A percentile compares a stretch with the other conserved stretches of the same genome.
Conservation (phyloP, 2,113 vertebrate species). For the Callaeas wilsoni region DNA sequence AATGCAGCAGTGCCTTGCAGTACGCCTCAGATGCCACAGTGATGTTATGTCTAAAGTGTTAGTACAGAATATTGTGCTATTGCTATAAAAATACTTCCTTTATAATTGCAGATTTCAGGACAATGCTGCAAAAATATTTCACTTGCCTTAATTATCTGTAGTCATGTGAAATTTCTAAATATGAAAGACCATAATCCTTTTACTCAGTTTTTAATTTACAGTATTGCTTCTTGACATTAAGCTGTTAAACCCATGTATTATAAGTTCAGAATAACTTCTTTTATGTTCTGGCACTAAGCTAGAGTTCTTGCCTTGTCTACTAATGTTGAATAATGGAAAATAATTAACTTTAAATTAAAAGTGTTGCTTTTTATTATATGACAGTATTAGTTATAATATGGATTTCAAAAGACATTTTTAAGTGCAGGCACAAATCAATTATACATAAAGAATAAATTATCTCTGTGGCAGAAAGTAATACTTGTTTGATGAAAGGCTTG, state of each 20-base stretch:
- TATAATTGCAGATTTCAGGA: not conserved
- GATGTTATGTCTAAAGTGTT: not conserved
- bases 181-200: conserved; percentile 6
- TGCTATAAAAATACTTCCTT: not conserved
- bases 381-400: conserved; percentile 61
- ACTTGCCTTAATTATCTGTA: not conserved
- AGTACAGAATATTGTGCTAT: not conserved
- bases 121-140: not conserved
- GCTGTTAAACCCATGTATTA: conserved; percentile 50
- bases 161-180: not conserved
- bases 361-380: conserved; percentile 63
- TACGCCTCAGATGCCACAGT: not conserved
- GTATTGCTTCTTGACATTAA: conserved; percentile 42
- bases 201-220: conserved; percentile 49
- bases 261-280: conserved; percentile 58
- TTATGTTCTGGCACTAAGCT: conserved; percentile 36
- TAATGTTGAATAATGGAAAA: conserved; percentile 68
- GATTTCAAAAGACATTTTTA: conserved; percentile 66
- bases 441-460: conserved; percentile 60
- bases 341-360: conserved; percentile 68
- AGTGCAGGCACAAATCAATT: conserved; percentile 66
- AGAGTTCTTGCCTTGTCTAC: conserved; percentile 51
- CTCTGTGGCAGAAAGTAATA: not conserved
- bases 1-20: not conserved
- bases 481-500: conserved; percentile 42